A percentile compares a stretch with the other conserved stretches of the same genome.
Evolutionary conservation across 2,888 invertebrate species (phyloP).

Genomic region (Erebia ligea): DNA sequence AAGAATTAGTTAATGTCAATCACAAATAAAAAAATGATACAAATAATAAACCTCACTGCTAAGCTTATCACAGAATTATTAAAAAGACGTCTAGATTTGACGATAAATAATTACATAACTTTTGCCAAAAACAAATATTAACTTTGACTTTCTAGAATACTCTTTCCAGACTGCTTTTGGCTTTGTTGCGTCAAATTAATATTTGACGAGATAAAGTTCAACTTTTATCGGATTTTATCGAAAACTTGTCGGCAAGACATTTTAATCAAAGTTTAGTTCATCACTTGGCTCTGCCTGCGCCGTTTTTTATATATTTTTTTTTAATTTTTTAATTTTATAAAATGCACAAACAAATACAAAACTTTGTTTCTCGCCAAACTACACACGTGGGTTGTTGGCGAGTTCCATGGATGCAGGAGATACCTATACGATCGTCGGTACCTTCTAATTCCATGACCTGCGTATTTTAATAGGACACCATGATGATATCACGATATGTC

Average conservation of each 20-base stretch:
- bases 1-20: neutral
- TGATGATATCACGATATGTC: no score
- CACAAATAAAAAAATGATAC: neutral
- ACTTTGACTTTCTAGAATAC: conserved; percentile 21
- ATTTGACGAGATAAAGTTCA: conserved; percentile 33
- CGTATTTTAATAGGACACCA: no score
- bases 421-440: no score
- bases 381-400: no score
- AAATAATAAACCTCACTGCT: neutral
- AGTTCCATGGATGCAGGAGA: no score
- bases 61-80: conserved; percentile 5
- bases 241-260: conserved; percentile 2
- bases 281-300: no score
- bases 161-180: conserved; percentile 30
- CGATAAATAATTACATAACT: neutral
- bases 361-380: no score
- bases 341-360: no score
- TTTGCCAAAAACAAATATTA: conserved; percentile 17
- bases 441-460: no score
- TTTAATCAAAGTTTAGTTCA: no score
- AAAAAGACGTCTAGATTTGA: conserved; percentile 12
- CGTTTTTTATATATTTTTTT: no score
- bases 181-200: conserved; percentile 32
- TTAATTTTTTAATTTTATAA: no score
- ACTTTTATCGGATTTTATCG: conserved; percentile 13